phyloP scores from a whole-genome alignment of 2,113 vertebrate species.

The Ploceus nigricollis region DNA sequence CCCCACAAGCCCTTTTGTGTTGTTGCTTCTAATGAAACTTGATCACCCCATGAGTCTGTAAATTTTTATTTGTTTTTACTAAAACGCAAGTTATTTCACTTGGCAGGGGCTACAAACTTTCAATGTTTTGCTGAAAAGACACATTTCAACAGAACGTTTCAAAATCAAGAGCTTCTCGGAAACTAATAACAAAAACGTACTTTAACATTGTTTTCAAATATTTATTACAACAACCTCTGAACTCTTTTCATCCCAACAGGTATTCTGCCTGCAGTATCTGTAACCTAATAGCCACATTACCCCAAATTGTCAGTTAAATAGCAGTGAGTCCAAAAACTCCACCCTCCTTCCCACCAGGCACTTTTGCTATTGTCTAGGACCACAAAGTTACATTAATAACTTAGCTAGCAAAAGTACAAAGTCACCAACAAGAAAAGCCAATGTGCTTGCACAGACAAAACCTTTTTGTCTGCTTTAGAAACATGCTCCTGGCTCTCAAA shows the following conservation, averaged over 20 bases:
- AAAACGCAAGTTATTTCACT: background rate
- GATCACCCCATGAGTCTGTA: background rate
- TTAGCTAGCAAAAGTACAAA: slow-evolving; percentile 44
- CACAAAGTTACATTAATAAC: slow-evolving; percentile 23
- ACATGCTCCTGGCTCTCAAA: background rate
- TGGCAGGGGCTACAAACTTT: background rate
- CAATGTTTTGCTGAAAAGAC: background rate
- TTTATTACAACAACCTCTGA: slow-evolving; percentile 26
- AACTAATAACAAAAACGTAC: background rate
- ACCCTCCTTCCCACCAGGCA: background rate
- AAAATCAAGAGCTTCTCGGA: background rate
- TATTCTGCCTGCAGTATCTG: background rate
- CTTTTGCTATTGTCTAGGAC: slow-evolving; percentile 56
- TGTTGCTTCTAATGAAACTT: background rate
- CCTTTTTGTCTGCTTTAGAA: background rate
- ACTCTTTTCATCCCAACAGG: background rate
- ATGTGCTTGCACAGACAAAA: background rate
- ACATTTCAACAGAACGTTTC: background rate
- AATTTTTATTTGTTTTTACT: background rate
- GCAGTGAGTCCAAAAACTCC: background rate
- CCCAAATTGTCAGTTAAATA: background rate
- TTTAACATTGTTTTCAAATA: slow-evolving; percentile 18
- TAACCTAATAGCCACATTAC: background rate
- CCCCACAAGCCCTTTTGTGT: background rate
- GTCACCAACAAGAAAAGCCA: background rate